Evolutionary conservation across 2,113 vertebrate species (phyloP).

Genomic region (Stegastes partitus): DNA sequence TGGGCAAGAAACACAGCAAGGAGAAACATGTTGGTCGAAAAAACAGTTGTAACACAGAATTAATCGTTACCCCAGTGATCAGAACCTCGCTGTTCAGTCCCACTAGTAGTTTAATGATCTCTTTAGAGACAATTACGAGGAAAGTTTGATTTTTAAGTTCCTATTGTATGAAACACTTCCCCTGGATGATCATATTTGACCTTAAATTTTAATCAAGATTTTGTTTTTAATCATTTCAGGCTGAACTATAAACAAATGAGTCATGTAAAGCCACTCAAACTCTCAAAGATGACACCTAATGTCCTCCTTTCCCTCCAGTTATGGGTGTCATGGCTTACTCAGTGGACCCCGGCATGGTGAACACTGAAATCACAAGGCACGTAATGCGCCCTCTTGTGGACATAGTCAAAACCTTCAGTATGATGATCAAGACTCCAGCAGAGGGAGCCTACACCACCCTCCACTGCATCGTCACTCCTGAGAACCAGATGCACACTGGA

Average conservation of each 20-base stretch:
- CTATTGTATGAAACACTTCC: no score
- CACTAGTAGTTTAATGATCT: no score
- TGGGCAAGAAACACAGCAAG: conserved; percentile 32
- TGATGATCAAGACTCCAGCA: conserved; percentile 74
- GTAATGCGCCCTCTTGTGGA: conserved; percentile 59
- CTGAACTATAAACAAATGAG: not conserved
- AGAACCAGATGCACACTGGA: conserved; percentile 68
- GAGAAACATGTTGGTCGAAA: conserved; percentile 20
- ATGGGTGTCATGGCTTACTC: conserved; percentile 76
- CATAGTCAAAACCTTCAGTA: conserved; percentile 47
- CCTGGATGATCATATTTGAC: no score
- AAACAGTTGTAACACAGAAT: not conserved
- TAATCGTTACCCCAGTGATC: not conserved
- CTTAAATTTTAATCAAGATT: no score
- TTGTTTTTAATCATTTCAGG: not conserved
- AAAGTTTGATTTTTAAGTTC: no score
- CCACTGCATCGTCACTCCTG: conserved; percentile 79
- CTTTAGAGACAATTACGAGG: no score
- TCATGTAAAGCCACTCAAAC: not conserved
- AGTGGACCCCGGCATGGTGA: conserved; percentile 79
- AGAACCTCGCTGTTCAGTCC: not conserved
- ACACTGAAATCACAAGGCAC: conserved; percentile 74
- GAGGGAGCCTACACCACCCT: conserved; percentile 79
- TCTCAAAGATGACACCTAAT: not conserved
- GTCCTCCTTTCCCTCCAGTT: conserved; percentile 40